A percentile compares a stretch with the other conserved stretches of the same genome.
These are phyloP conservation scores for Dipodomys spectabilis DNA, from an alignment of 2,113 vertebrate species.

Conservation along the genomic window DNA sequence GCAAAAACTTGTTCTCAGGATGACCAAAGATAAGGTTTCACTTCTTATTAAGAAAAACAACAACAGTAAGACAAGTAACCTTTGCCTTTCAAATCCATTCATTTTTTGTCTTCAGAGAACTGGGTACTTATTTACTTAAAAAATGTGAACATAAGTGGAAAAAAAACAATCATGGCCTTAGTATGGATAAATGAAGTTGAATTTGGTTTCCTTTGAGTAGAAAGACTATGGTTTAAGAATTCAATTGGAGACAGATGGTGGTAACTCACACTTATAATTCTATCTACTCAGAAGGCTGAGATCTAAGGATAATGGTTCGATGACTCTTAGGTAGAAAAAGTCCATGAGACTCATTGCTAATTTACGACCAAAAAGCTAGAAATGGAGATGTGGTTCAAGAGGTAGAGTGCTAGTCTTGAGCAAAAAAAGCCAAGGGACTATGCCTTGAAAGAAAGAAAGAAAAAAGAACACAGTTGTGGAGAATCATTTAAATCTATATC, in stretches of 20 bases:
- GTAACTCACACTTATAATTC: too few species aligned
- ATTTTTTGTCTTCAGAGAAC: not conserved
- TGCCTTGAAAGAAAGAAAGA: too few species aligned
- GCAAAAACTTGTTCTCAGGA: not conserved
- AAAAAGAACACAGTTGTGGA: not conserved
- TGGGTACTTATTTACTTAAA: not conserved
- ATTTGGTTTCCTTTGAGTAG: not conserved
- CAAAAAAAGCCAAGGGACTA: too few species aligned
- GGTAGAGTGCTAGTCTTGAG: too few species aligned
- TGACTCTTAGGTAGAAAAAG: too few species aligned
- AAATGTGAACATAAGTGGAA: not conserved
- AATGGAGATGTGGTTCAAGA: too few species aligned
- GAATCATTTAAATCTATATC: not conserved
- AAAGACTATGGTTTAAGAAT: not conserved
- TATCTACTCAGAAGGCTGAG: too few species aligned
- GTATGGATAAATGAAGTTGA: not conserved
- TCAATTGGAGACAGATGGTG: not conserved
- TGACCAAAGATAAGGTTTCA: not conserved
- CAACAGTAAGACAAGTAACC: not conserved
- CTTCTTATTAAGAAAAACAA: not conserved
- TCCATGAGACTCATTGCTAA: too few species aligned
- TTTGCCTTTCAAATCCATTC: not conserved
- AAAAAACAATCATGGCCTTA: not conserved
- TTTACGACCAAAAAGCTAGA: too few species aligned
- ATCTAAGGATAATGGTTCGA: too few species aligned